Base-by-base conservation (phyloP, 2,888 invertebrate species). In the Mongoloraphidia duomilia region DNA sequence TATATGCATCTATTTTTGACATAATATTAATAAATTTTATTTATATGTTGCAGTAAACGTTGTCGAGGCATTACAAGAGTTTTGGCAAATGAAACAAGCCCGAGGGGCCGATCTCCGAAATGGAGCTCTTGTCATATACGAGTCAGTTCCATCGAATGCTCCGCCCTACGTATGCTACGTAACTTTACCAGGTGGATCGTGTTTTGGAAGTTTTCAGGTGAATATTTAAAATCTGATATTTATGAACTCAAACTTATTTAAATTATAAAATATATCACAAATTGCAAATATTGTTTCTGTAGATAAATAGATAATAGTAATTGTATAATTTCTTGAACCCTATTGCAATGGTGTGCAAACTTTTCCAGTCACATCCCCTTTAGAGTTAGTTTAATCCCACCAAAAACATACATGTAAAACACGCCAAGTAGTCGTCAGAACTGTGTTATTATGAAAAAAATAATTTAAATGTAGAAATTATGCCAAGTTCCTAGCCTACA, bases 41-140 rank as follows among this genome's bases (percentile, higher is more conserved):
- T 26, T 26, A 13, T 39, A 13, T 39, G 39, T 70, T 72, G 41
- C 75, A 84, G 93, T 94, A 58, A 93, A 94, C 72, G 93, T 94
- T 53, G 93, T 94, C 50, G 93, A 94, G 70, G 93, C 93, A 9
- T 73, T 94, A 50, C 93, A 94, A 68, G 93, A 94, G 72, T 94
- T 94, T 70, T 94, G 94, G 94, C 92, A 93, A 73, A 90, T 92
- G 89, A 94, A 94, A 70, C 87, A 89, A 58, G 81, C 89, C 46
- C 75, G 91, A 53, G 90, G 89, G 56, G 82, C 84, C 13, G 90
- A 89, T 60, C 73, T 88, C 54, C 81, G 87, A 60, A 84, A 89
- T 61, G 92, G 90, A 51, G 92, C 92, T 14, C 78, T 92, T 59
- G 92, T 94, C 59, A 91, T 92, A 64, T 94, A 94, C 68, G 94